These are phyloP conservation scores for Pterostichus madidus DNA, from an alignment of 2,888 invertebrate genomes.

Conservation along the genomic window DNA sequence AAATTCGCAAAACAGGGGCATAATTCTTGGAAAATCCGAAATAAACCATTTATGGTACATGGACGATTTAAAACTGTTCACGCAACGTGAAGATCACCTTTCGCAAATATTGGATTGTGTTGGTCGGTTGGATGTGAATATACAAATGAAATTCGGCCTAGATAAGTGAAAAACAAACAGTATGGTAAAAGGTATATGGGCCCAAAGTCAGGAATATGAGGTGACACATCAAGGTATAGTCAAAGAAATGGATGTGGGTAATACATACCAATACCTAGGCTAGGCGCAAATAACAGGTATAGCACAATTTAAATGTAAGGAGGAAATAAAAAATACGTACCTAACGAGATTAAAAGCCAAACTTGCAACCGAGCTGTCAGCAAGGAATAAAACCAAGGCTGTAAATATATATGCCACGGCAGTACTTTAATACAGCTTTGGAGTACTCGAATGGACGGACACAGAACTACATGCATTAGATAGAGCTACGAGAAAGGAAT, in stretches of 20 bases:
- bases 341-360: not conserved
- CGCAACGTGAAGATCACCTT: not conserved
- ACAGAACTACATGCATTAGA: conserved; percentile 8
- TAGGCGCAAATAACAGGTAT: not conserved
- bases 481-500: not conserved
- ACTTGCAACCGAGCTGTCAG: not conserved
- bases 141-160: not conserved
- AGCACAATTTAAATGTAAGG: not conserved
- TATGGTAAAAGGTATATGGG: not conserved
- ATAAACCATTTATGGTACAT: conserved; percentile 4
- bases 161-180: conserved; percentile 1
- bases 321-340: not conserved
- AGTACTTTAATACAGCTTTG: not conserved
- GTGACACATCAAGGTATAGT: not conserved
- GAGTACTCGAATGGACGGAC: not conserved
- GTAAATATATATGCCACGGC: not conserved
- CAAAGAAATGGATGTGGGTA: not conserved
- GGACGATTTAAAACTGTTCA: conserved; percentile 12
- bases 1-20: not conserved
- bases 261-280: not conserved
- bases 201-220: not conserved
- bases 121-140: not conserved
- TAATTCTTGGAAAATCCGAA: no score
- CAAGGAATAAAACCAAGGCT: not conserved
- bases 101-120: not conserved